Evolutionary conservation across 1,140 invertebrate genomes (phyloP).

Genomic region (Macrocentrus cingulum): DNA sequence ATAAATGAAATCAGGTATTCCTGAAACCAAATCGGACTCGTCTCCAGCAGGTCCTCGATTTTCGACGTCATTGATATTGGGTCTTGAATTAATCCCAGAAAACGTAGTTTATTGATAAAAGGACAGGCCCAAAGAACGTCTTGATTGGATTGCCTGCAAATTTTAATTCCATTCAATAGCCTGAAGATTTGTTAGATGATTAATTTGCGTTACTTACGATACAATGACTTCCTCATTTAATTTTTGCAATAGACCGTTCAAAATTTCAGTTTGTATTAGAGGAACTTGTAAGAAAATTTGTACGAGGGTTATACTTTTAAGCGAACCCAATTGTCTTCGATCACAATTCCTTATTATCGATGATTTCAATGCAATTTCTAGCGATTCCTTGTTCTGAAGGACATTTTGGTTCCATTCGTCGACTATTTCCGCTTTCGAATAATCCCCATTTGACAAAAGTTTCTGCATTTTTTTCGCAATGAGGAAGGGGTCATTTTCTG

Average conservation of each 20-base stretch:
- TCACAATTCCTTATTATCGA: slow-evolving; percentile 33
- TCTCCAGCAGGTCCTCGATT: slow-evolving; percentile 48
- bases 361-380: slow-evolving; percentile 44
- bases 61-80: slow-evolving; percentile 36
- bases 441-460: slow-evolving; percentile 31
- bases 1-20: slow-evolving; percentile 46
- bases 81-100: slow-evolving; percentile 44
- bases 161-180: slow-evolving; percentile 1
- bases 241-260: slow-evolving; percentile 41
- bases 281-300: slow-evolving; percentile 47
- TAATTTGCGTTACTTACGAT: slow-evolving; percentile 35
- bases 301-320: slow-evolving; percentile 39
- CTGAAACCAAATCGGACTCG: slow-evolving; percentile 51
- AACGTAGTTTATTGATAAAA: slow-evolving; percentile 51
- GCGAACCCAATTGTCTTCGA: slow-evolving; percentile 24
- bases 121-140: slow-evolving; percentile 42
- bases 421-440: slow-evolving; percentile 37
- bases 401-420: slow-evolving; percentile 43
- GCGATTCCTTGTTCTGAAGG: slow-evolving; percentile 35
- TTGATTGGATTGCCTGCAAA: slow-evolving; percentile 41
- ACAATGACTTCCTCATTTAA: slow-evolving; percentile 47
- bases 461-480: slow-evolving; percentile 41
- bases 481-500: slow-evolving; percentile 38
- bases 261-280: slow-evolving; percentile 43
- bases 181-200: background rate